Percentiles rank a stretch among this genome's conserved stretches.
phyloP scores from a whole-genome alignment of 2,113 vertebrate species.

The Thomomys bottae region DNA sequence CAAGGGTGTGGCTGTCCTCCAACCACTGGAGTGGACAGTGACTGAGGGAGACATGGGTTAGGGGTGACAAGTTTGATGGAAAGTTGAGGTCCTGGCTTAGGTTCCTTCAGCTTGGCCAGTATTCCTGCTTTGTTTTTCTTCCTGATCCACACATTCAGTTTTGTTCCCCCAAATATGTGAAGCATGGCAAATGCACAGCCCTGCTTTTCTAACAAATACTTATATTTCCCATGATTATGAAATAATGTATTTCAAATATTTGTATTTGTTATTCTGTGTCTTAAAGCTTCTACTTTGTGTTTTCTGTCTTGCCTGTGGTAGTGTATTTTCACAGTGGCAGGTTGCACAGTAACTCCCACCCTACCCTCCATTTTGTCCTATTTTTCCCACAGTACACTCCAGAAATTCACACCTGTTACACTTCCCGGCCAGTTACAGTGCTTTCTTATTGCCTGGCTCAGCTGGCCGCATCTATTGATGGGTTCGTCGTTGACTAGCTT shows the following conservation, averaged over 20 bases:
- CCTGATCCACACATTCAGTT: background rate
- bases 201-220: background rate
- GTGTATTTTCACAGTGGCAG: background rate
- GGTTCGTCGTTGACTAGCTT: background rate
- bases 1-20: background rate
- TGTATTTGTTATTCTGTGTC: background rate
- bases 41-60: background rate
- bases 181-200: background rate
- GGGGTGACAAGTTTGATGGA: background rate
- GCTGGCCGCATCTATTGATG: background rate
- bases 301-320: background rate
- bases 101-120: background rate
- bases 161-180: background rate
- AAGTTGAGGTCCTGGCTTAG: background rate
- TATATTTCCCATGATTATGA: background rate
- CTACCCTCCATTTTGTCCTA: background rate
- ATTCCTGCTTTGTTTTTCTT: background rate
- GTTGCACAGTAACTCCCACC: background rate
- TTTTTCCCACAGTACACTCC: background rate
- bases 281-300: background rate
- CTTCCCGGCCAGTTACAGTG: background rate
- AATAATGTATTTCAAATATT: background rate
- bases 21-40: background rate
- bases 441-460: background rate
- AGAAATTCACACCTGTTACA: background rate